Conservation (phyloP, 2,888 invertebrate species). For the Coronaproctus castanopsis region DNA sequence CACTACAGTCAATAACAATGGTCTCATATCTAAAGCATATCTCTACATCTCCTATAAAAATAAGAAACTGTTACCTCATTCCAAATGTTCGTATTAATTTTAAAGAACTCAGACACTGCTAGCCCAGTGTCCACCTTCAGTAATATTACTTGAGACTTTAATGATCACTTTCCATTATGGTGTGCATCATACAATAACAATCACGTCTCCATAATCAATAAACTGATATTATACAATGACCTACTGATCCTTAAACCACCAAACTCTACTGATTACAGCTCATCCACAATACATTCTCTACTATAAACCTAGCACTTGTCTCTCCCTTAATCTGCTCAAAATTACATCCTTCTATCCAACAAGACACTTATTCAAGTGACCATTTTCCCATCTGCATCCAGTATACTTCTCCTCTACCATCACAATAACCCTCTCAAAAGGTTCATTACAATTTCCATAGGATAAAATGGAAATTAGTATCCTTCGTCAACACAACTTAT, state of each 20-base stretch:
- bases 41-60: neutral
- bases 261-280: neutral
- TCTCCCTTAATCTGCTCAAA: neutral
- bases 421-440: neutral
- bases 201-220: neutral
- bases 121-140: neutral
- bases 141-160: neutral
- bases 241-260: neutral
- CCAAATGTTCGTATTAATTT: neutral
- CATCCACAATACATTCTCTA: neutral
- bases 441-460: neutral
- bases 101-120: neutral
- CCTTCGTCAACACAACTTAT: no score
- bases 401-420: neutral
- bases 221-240: neutral
- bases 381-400: neutral
- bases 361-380: neutral
- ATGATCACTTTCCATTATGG: neutral
- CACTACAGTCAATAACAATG: no score
- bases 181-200: neutral
- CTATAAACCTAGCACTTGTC: neutral
- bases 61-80: neutral
- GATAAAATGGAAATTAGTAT: neutral
- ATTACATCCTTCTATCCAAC: neutral
- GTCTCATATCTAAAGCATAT: no score